phyloP scores from a whole-genome alignment of 2,113 vertebrate genomes.

The Nerophis ophidion region DNA sequence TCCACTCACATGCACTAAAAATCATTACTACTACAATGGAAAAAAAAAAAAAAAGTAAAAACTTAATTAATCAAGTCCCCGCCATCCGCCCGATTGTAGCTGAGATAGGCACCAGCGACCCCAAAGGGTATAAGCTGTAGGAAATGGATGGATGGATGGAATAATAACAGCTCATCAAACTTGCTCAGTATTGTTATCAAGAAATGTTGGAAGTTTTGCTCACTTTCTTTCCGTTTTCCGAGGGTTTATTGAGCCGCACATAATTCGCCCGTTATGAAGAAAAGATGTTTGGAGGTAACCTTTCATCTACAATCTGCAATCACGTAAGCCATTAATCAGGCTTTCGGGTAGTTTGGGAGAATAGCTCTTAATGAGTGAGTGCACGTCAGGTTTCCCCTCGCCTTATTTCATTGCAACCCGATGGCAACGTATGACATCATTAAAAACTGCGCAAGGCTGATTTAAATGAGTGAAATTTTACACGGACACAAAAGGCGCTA shows the following conservation, averaged over 20 bases:
- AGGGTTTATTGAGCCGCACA: slow-evolving; percentile 43
- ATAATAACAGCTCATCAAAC: too few relatives aligned
- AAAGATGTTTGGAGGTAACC: slow-evolving; percentile 65
- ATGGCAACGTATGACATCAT: slow-evolving; percentile 1
- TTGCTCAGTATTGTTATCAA: too few relatives aligned
- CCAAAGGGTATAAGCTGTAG: too few relatives aligned
- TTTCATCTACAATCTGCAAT: slow-evolving; percentile 55
- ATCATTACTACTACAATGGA: too few relatives aligned
- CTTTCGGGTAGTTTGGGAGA: slow-evolving; percentile 50
- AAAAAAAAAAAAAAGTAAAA: too few relatives aligned
- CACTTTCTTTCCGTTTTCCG: too few relatives aligned
- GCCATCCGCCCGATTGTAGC: too few relatives aligned
- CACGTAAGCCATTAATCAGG: slow-evolving; percentile 67
- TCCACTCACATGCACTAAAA: too few relatives aligned
- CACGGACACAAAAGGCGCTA: slow-evolving; percentile 35
- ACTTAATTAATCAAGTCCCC: too few relatives aligned
- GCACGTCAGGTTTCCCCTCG: slow-evolving; percentile 28
- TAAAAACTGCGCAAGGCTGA: background rate
- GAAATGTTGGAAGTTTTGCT: slow-evolving; percentile 33
- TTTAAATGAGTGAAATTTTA: slow-evolving; percentile 18
- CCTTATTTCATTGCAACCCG: slow-evolving; percentile 6
- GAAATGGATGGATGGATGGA: too few relatives aligned
- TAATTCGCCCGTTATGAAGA: slow-evolving; percentile 64
- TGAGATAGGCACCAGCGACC: too few relatives aligned
- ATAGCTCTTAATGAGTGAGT: slow-evolving; percentile 51